Percentiles rank a stretch among this genome's conserved stretches.
These are phyloP conservation scores for Drosophila phalerata DNA, from an alignment of 2,888 invertebrate species.

Conservation along the genomic window DNA sequence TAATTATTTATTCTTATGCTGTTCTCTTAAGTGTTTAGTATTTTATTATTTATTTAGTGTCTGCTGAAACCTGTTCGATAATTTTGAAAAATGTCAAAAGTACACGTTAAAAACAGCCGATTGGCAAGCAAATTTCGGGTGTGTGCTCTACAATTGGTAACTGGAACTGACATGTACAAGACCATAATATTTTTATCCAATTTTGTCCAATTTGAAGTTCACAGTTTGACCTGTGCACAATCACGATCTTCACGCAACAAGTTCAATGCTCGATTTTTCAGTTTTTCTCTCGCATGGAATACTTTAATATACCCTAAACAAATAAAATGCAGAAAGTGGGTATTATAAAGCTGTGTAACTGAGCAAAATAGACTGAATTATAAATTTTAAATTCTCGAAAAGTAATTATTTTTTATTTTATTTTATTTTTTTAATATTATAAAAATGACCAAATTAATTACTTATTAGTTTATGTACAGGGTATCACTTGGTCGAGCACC, in stretches of 20 bases:
- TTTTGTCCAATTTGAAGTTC: constrained; percentile 35
- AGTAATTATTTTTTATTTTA: no score
- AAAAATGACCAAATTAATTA: no score
- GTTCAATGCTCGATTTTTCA: constrained; percentile 58
- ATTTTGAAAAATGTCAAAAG: constrained; percentile 32
- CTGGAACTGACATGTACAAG: constrained; percentile 24
- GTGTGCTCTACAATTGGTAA: constrained; percentile 36
- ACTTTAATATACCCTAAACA: constrained; percentile 8
- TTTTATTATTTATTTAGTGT: constrained; percentile 47
- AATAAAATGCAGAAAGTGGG: background rate
- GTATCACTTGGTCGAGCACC: background rate
- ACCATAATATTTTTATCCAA: constrained; percentile 1
- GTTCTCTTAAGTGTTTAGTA: constrained; percentile 62
- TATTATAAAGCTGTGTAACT: background rate
- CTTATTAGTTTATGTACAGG: no score
- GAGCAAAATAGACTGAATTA: background rate
- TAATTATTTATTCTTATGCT: constrained; percentile 69
- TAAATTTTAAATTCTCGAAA: background rate
- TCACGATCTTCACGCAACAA: constrained; percentile 21
- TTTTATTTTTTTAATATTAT: no score
- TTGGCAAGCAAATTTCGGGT: constrained; percentile 7
- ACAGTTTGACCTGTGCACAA: constrained; percentile 38
- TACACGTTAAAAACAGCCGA: background rate
- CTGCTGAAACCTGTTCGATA: constrained; percentile 60
- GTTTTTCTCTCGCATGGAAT: constrained; percentile 7